Base-by-base conservation (phyloP, 2,113 vertebrate species). In the Brachionichthys hirsutus region DNA sequence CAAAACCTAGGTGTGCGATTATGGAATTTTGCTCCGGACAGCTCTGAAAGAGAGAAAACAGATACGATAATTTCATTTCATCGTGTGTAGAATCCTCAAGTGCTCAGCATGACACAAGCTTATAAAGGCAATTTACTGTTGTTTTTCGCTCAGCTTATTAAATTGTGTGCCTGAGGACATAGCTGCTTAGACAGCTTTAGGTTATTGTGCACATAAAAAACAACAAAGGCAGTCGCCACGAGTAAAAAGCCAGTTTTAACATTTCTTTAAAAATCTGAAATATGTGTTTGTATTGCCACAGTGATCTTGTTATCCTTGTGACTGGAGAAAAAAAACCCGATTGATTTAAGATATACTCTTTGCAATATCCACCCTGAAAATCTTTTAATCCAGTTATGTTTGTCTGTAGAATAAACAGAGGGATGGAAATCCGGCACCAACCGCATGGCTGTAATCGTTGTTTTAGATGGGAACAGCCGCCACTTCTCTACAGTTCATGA, bases 201-300 rank as follows among this genome's bases (percentile, higher is more conserved):
- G 67, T 80, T 86, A 82, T 83, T 73, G 78, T 56, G 70, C 71
- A 75, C 72, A 85, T 82, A 83, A 86, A n/a, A 85, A 82, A 67
- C 59, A 69, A 46, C 5, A 34, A 54, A 49, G 46, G 54, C 54
- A 54, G 51, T 70, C 54, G 66, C 62, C 65, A 57, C 15, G 61
- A 69, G 55, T 41, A 61, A 48, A 74, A 68, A 81, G 45, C 44
- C 22, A 36, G 60, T 56, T 54, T 67, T 78, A 60, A 51, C 54
- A 16, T 50, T n/a, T n/a, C 51, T 60, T 51, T 51, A 19, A 47
- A 66, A 64, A 73, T 68, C 71, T 76, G 59, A 30, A 30, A 54
- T 64, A 67, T 67, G 52, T 52, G 48, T 62, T 78, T 67, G 63
- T 62, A 51, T 40, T 63, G 55, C 54, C 40, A 56, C 54, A n/a